Conservation (phyloP, 2,113 vertebrate genomes). For the Gymnorhina tibicen region DNA sequence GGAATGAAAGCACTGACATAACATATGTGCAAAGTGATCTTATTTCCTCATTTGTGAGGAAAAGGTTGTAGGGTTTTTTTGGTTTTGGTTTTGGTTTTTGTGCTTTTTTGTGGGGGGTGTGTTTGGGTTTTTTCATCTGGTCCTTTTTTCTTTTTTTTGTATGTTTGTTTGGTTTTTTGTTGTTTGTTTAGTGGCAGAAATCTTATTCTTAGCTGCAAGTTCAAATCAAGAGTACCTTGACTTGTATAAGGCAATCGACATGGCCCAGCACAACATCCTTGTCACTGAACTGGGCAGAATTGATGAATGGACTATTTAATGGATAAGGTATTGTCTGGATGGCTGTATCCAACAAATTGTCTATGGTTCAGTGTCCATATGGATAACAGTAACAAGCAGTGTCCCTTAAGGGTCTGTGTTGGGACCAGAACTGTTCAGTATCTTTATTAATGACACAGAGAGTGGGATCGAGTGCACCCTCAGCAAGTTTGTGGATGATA, state of each 20-base stretch:
- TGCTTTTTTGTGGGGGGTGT: neutral
- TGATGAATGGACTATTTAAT: neutral
- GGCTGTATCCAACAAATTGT: neutral
- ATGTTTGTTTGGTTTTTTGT: neutral
- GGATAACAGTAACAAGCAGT: neutral
- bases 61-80: accelerated
- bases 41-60: neutral
- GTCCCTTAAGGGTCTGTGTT: accelerated
- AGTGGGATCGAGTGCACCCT: neutral
- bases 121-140: neutral
- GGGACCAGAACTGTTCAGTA: neutral
- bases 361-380: neutral
- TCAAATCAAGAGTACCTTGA: neutral
- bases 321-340: neutral
- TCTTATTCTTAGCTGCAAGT: neutral
- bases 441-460: neutral
- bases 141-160: neutral
- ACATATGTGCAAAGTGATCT: neutral
- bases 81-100: neutral
- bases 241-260: neutral
- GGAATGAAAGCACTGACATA: neutral
- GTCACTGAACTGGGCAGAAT: neutral
- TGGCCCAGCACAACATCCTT: neutral
- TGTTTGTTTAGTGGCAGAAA: neutral
- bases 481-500: neutral